phyloP scores from a whole-genome alignment of 2,888 invertebrate genomes.

The Phrixothrix hirtus region DNA sequence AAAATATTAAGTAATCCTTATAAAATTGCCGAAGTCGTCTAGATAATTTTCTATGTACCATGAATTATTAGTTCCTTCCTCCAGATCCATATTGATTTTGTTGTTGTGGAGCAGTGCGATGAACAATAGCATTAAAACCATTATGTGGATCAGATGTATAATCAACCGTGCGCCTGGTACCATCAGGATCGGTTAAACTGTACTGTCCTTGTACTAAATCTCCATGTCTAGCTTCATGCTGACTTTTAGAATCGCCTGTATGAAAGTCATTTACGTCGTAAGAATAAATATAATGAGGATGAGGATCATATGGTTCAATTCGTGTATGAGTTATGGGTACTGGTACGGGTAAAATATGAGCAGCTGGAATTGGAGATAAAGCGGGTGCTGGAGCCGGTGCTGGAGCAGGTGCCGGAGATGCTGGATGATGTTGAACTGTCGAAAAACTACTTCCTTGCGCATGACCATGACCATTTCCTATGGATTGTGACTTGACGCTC shows the following conservation, averaged over 20 bases:
- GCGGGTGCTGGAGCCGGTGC: constrained; percentile 12
- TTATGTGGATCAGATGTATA: constrained; percentile 49
- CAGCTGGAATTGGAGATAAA: constrained; percentile 28
- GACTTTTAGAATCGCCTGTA: constrained; percentile 53
- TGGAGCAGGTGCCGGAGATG: constrained; percentile 23
- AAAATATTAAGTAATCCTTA: not conserved
- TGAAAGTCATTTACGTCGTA: constrained; percentile 52
- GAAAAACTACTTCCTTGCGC: constrained; percentile 40
- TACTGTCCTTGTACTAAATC: constrained; percentile 52
- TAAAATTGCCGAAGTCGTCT: constrained; percentile 11
- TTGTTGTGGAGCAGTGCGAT: constrained; percentile 41
- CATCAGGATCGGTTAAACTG: constrained; percentile 52
- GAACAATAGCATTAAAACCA: constrained; percentile 52
- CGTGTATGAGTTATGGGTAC: constrained; percentile 39
- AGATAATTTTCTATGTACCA: not conserved
- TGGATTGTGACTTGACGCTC: constrained; percentile 30
- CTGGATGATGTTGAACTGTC: constrained; percentile 42
- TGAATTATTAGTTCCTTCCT: constrained; percentile 15
- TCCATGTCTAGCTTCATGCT: constrained; percentile 50
- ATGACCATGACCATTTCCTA: constrained; percentile 34
- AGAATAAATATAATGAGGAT: constrained; percentile 51
- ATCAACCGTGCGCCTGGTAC: constrained; percentile 49
- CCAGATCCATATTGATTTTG: constrained; percentile 10
- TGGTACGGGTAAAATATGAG: constrained; percentile 38
- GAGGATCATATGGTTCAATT: constrained; percentile 51